Percentiles rank a stretch among this genome's conserved stretches.
Conservation (phyloP, 2,797 vertebrate genomes). For the Nasua narica region DNA sequence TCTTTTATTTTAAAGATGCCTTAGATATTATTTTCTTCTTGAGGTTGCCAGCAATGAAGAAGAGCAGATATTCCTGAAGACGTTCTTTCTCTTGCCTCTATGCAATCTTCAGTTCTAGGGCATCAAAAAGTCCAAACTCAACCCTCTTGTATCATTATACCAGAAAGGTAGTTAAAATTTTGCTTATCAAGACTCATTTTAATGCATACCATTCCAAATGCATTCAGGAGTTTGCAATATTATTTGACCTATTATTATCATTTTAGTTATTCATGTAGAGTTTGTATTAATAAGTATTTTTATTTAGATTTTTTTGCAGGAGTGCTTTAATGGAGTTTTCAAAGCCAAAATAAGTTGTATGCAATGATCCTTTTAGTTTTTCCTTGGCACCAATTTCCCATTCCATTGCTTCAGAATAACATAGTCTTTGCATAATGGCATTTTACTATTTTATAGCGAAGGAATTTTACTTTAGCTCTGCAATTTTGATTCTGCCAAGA, state of each 20-base stretch:
- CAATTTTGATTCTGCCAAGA: constrained; percentile 58
- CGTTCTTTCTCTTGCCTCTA: neutral
- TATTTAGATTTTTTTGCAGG: constrained; percentile 9
- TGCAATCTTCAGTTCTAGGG: neutral
- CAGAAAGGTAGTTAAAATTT: neutral
- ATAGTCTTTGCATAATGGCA: constrained; percentile 36
- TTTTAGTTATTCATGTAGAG: neutral
- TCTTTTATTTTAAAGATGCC: neutral
- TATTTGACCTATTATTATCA: neutral
- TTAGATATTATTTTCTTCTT: neutral
- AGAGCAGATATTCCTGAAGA: rapidly evolving
- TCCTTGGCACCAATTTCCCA: constrained; percentile 44
- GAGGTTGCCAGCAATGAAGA: neutral
- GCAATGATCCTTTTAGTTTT: constrained; percentile 41
- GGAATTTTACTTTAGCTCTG: constrained; percentile 50
- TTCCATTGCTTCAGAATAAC: constrained; percentile 58
- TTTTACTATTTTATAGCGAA: constrained; percentile 40
- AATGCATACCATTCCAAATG: neutral
- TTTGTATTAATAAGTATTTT: neutral
- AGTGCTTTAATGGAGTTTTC: constrained; percentile 15
- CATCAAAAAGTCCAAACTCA: neutral
- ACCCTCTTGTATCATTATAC: neutral
- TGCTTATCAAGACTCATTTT: neutral
- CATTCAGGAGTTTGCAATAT: neutral
- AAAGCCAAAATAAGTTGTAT: constrained; percentile 20